Conservation (phyloP, 2,888 invertebrate genomes). For the Lydus trimaculatus region DNA sequence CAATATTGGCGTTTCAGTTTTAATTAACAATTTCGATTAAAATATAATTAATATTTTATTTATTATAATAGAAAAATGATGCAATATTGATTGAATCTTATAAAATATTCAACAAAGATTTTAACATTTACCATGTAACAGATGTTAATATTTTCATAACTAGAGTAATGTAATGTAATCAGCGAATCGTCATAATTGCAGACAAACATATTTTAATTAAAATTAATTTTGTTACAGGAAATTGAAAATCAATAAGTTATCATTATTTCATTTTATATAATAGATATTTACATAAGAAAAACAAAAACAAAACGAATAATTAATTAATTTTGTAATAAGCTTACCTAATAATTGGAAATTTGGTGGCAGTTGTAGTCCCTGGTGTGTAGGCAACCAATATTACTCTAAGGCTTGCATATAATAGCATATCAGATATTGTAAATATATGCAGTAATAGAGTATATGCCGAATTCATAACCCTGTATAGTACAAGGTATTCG, state of each 20-base stretch:
- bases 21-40: slow-evolving; percentile 3
- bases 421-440: no score
- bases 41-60: background rate
- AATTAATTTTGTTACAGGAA: no score
- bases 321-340: no score
- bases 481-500: background rate
- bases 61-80: no score
- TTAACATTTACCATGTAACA: no score
- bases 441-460: background rate
- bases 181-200: background rate
- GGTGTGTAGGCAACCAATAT: background rate
- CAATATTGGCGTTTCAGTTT: background rate
- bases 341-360: no score
- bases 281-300: no score
- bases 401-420: background rate
- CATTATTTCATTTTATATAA: no score
- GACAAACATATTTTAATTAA: background rate
- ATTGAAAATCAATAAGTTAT: no score
- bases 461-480: background rate
- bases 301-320: no score
- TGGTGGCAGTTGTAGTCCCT: background rate
- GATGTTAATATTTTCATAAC: background rate
- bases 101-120: no score
- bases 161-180: background rate
- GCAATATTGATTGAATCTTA: no score